Evolutionary conservation across 1,140 invertebrate species (phyloP).

Genomic region (Chironomus striatipennis): DNA sequence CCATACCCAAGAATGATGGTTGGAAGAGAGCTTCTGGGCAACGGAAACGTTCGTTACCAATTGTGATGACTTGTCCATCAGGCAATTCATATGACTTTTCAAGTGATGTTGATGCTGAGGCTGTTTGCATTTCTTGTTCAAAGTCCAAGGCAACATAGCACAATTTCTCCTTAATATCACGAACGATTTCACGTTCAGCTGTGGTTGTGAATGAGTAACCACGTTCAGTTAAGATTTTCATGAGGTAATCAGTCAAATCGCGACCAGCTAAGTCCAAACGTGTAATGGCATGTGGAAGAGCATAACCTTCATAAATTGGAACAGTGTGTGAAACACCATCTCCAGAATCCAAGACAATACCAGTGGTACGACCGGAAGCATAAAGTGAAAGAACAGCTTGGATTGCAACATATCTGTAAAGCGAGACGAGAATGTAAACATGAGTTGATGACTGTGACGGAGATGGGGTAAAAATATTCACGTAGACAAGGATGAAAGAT

Average conservation of each 20-base stretch:
- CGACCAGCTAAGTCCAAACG: conserved; percentile 73
- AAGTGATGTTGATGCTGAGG: conserved; percentile 64
- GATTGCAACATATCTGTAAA: conserved; percentile 42
- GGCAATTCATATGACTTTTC: conserved; percentile 78
- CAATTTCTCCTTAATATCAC: conserved; percentile 68
- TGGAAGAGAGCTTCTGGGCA: conserved; percentile 81
- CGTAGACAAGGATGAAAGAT: conserved; percentile 33
- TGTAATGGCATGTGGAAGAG: conserved; percentile 62
- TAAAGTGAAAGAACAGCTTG: conserved; percentile 72
- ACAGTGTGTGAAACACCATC: conserved; percentile 76
- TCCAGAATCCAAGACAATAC: conserved; percentile 68
- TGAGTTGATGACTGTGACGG: no score
- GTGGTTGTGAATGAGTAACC: conserved; percentile 50
- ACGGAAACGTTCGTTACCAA: conserved; percentile 81
- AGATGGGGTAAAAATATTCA: no score
- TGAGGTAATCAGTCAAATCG: conserved; percentile 62
- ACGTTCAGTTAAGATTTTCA: conserved; percentile 62
- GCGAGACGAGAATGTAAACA: conserved; percentile 52
- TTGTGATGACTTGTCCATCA: conserved; percentile 70
- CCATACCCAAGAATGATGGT: conserved; percentile 72
- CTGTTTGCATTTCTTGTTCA: conserved; percentile 83
- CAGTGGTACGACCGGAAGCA: conserved; percentile 71
- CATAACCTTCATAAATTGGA: conserved; percentile 69
- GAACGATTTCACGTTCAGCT: conserved; percentile 65
- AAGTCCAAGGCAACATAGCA: conserved; percentile 71